Base-by-base conservation (phyloP, 2,888 invertebrate species). In the Eupeodes luniger region DNA sequence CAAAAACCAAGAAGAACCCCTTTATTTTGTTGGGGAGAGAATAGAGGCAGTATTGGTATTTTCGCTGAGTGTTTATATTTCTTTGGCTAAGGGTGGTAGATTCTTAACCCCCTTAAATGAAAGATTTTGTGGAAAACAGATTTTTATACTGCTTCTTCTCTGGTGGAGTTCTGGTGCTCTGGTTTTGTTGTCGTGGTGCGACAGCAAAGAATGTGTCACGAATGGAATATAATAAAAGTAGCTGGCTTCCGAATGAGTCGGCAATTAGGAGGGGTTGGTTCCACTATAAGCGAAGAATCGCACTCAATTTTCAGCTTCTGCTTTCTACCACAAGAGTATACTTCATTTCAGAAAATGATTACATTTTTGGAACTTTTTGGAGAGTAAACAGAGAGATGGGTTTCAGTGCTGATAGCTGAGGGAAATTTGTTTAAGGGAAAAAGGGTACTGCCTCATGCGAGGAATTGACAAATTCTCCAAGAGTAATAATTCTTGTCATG, bases 281-380 rank as follows among this genome's bases (percentile, higher is more conserved):
- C 36, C 14, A 11, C 14, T 44, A 40, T 53, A 40, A 12, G n/a
- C 34, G 11, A 62, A 12, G 36, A 49, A 55, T 70, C 47, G 64
- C 79, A 79, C 86, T 86, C 86, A 86, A 70, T 66, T 76, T 59
- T 16, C 47, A 7, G 27, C 7, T 66, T n/a, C 47, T 16, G 36
- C 47, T n/a, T 66, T n/a, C 47, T 16, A 47, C 47, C n/a, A 67
- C 40, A 19, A 53, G 51, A 57, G 51, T n/a, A 44, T 49, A 57
- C n/a, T 2, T 27, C 27, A 51, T 34, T 64, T 47, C 11, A 62
- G 16, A 67, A 51, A 44, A 19, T 40, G n/a, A n/a, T n/a, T 36
- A 12, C 49, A 16, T 53, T 72, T 66, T 55, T 57, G 44, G 27
- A 55, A 27, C 34, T 76, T 66, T 53, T 75, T 78, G 49, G 12